Evolutionary conservation across 2,113 vertebrate genomes (phyloP), one percentile per base, ranked within the genome.

Genomic region (Mustela lutreola): DNA sequence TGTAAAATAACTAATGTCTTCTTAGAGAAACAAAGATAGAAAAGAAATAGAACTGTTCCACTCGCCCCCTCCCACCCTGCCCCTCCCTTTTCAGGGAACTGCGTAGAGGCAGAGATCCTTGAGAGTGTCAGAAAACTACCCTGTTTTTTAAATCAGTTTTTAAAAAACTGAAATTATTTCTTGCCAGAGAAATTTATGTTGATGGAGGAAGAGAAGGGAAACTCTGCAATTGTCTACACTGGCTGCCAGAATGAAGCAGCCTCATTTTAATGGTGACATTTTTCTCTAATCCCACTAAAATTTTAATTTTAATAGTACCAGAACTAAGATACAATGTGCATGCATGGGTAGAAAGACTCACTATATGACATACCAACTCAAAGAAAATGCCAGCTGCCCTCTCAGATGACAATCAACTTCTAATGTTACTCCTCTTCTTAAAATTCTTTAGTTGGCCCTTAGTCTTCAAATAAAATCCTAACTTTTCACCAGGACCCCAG

Each of bases 11-110:
- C 91, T 56, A 87, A 42, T 3, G 96, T 93, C 42, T 92, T 76
- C 97, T 98, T 97, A 98, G 28, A 71, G 81, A 95, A 98, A 96
- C 91, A 83, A 96, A 97, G 95, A 96, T n/a, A 70, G 92, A 79
- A 87, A 86, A 90, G 92, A 94, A 97, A 91, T 53, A 97, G 65
- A 97, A 96, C 97, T 86, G 84, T 90, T 96, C 96, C 88, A 92
- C n/a, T 62, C 1, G 0, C 28, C 12, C 12, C 83, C 22, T 42
- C 0, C 60, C 60, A 50, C 24, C n/a, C n/a, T 50, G 10, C 60
- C 73, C 16, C 45, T 63, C 75, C 39, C 63, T 84, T 60, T 71
- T 60, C 63, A 82, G 82, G 78, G 81, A 95, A 56, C 5, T 67
- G 7, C 95, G 58, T 42, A 14, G 87, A 95, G 75, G 80, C 28